Base-by-base conservation (phyloP, 2,888 invertebrate species). In the Aquatica leii region DNA sequence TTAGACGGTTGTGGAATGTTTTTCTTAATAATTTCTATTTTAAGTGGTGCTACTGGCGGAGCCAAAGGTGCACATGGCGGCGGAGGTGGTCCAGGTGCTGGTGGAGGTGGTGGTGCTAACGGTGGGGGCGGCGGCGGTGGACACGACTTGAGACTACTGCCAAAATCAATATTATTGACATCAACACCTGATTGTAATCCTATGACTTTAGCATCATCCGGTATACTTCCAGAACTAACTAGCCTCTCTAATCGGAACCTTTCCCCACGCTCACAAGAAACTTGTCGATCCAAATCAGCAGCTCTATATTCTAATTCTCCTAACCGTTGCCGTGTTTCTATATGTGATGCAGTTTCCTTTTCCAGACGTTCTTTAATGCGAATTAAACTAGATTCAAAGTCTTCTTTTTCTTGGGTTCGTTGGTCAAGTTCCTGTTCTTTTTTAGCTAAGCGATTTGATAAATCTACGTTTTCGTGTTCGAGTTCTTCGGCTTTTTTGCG, bases 351-450 rank as follows among this genome's bases (percentile, higher is more conserved):
- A 0, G 93, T 93, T 82, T 97, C 97, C 72, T 93, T 91, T 80
- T 97, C 97, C 21, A 97, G 82, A 4, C 96, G 86, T 76, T 94
- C 93, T 77, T 95, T 94, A 77, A 95, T 88, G 57, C 95, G 88
- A 0, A 87, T 83, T 67, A 95, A 83, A 63, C 92, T 90, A 1
- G 92, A 90, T 80, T 96, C 94, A 72, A 95, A 84, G 81, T 97
- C 97, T 82, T 97, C 97, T 77, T 94, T 92, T 83, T 97, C 97
- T 78, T 96, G 95, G 63, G 90, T 88, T 77, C 92, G 88, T 74
- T 93, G 86, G 83, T 97, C 97, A 67, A 95, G 84, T 80, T 97
- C 96, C 81, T 95, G 94, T 81, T 97, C 97, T 82, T 92, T 96
- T 77, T 95, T 95, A 3, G 95, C 91, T 59, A 97, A 82, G 75